A percentile compares a stretch with the other conserved stretches of the same genome.
Conservation (phyloP, 2,113 vertebrate species). For the Lontra canadensis region DNA sequence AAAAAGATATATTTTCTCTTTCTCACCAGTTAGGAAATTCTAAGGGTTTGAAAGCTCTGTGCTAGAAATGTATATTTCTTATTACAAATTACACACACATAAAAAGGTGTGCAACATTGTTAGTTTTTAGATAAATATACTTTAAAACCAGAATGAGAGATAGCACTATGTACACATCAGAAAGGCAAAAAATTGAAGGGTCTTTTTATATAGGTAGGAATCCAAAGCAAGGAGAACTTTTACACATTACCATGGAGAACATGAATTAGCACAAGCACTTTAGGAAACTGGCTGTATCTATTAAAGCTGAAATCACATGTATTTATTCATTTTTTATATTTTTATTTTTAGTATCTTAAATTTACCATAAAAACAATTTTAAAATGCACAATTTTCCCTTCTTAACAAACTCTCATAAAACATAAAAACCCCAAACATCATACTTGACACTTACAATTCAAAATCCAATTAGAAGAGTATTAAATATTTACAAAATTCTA, state of each 20-base stretch:
- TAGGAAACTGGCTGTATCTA: neutral
- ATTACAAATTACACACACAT: neutral
- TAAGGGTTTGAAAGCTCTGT: neutral
- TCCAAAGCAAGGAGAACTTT: neutral
- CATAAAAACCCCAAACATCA: conserved; percentile 90
- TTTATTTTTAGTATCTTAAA: conserved; percentile 91
- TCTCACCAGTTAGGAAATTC: neutral
- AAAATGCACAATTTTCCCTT: conserved; percentile 91
- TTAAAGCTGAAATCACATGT: neutral
- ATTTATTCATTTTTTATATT: conserved; percentile 67
- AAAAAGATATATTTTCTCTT: neutral
- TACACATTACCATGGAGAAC: neutral
- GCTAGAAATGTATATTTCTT: neutral
- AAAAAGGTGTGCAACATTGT: neutral
- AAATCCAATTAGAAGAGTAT: conserved; percentile 89
- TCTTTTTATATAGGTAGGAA: neutral
- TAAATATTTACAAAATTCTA: conserved; percentile 91
- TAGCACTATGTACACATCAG: neutral
- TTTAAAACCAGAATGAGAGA: neutral
- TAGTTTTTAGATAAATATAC: neutral
- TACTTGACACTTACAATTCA: conserved; percentile 90
- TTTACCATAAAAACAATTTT: conserved; percentile 92
- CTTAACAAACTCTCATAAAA: conserved; percentile 92
- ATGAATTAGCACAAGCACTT: neutral
- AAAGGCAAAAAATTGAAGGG: neutral